Conservation (phyloP, 2,797 vertebrate species). For the Prionace glauca region DNA sequence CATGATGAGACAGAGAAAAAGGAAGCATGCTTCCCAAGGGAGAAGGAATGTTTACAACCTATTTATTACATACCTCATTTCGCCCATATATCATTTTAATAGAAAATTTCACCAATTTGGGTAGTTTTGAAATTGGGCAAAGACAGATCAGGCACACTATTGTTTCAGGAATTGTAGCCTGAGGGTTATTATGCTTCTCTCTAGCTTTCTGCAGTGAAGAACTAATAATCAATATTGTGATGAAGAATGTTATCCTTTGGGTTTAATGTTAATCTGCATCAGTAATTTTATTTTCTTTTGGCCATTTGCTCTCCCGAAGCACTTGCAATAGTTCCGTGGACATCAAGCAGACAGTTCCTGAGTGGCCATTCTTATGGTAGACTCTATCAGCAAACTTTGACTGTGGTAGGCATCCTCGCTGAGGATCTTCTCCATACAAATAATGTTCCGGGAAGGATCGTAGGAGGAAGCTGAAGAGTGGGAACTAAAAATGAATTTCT, state of each 20-base stretch:
- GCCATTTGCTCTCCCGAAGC: background rate
- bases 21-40: conserved; percentile 60
- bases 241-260: background rate
- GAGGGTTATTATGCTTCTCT: conserved; percentile 46
- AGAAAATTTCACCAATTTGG: conserved; percentile 79
- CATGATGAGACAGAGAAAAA: conserved; percentile 51
- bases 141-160: no score
- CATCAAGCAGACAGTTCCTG: background rate
- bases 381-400: background rate
- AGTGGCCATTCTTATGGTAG: background rate
- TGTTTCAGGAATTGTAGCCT: conserved; percentile 42
- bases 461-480: background rate
- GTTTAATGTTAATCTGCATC: background rate
- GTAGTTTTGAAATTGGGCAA: conserved; percentile 57
- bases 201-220: background rate
- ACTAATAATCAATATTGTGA: background rate
- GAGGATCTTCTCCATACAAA: background rate
- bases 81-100: conserved; percentile 84
- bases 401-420: background rate
- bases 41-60: conserved; percentile 75
- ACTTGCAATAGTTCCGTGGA: background rate
- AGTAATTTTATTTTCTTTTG: background rate
- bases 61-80: conserved; percentile 96
- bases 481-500: background rate
- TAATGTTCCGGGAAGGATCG: background rate